Conservation (phyloP, 2,113 vertebrate genomes). For the Carettochelys insculpta region DNA sequence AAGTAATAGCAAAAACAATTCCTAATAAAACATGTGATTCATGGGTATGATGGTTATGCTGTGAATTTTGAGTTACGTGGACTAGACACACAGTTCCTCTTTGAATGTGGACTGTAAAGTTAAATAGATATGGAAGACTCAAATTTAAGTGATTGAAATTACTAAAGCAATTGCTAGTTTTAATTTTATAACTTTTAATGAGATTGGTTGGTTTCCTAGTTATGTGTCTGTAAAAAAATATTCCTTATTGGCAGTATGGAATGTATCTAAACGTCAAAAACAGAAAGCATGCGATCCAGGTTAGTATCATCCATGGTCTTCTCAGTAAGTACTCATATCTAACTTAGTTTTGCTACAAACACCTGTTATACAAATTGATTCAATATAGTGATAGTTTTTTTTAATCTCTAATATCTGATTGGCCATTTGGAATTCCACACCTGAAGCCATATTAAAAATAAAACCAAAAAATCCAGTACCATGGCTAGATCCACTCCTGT, state of each 20-base stretch:
- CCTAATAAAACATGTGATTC: neutral
- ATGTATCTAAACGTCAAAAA: neutral
- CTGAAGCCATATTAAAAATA: neutral
- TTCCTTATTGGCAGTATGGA: neutral
- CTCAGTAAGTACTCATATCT: neutral
- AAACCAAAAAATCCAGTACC: neutral
- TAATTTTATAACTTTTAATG: neutral
- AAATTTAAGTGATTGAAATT: neutral
- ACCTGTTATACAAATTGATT: slow-evolving; percentile 1
- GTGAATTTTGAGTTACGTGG: neutral
- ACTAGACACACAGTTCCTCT: neutral
- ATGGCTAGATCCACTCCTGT: neutral
- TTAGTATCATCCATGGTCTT: neutral
- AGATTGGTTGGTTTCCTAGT: slow-evolving; percentile 1
- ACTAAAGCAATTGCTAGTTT: neutral
- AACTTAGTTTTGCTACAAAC: neutral
- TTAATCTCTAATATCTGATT: slow-evolving; percentile 5
- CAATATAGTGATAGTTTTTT: neutral
- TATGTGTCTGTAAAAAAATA: neutral
- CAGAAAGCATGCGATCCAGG: neutral
- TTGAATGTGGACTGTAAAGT: neutral
- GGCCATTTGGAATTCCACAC: neutral
- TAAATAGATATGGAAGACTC: neutral
- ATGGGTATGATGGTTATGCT: neutral
- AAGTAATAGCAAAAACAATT: neutral